Base-by-base conservation (phyloP, 1,140 invertebrate species). In the Atta texana region DNA sequence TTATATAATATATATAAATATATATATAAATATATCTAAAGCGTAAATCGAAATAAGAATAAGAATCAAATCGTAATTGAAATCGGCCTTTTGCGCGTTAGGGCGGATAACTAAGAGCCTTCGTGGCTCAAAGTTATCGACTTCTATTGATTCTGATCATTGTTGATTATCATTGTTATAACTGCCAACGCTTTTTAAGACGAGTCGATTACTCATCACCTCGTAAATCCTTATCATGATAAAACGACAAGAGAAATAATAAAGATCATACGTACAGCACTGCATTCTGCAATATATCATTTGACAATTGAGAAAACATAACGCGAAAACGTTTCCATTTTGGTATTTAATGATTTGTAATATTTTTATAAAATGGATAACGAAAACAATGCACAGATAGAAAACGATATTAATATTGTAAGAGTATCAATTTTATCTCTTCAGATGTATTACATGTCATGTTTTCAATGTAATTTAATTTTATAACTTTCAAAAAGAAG, bases 1-100 rank as follows among this genome's bases (percentile, higher is more conserved):
- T 92, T 92, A 90, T 44, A 80, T 75, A 84, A 89, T 84, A 77
- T 74, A 78, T n/a, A 75, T 88, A 84, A 44, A 66, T 31, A 59
- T 71, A 69, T 78, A 71, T 68, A 80, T 61, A 69, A 18, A 80
- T 86, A 80, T 81, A 82, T 78, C 34, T 86, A 86, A 82, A 31
- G 6, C 31, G 18, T 89, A 89, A 90, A 74, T 74, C 74, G 80
- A 66, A 82, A 80, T 69, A 64, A 86, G 44, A 53, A 68, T 34
- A 49, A 74, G 69, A 90, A 88, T 86, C 76, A 88, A 88, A 90
- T 87, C 51, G n/a, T 51, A 89, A 71, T 55, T 12, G 69, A 78
- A 44, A 85, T 89, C 63, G 75, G 63, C 78, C 59, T 89, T 44
- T 90, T 51, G 57, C 80, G 74, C 51, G 76, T 86, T 81, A 76